Evolutionary conservation across 2,797 vertebrate species (phyloP), one percentile per base, ranked within the genome.

Genomic region (Podarcis siculus): DNA sequence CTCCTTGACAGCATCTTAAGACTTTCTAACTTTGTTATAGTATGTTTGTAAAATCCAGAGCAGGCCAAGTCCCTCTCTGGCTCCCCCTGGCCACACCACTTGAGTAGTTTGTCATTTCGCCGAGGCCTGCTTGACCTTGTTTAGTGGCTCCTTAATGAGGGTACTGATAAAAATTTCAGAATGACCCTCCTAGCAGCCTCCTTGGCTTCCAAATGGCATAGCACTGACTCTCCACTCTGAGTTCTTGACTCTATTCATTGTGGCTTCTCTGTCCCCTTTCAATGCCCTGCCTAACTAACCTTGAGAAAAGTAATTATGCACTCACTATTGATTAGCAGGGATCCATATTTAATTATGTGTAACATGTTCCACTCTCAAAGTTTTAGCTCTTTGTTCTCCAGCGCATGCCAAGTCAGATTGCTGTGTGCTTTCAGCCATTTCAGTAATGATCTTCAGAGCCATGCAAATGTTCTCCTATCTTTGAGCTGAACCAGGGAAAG

Each of bases 291-390:
- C 83, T 95, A 96, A 95, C 91, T 94, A 96, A 96, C 92, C 95
- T 92, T 96, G 90, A 95, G 92, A 93, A 96, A 94, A 67, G 6
- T 94, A 95, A 95, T 95, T 95, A 93, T 90, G 81, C 42, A 58
- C 89, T 95, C 85, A 77, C 67, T 95, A 94, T 96, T 93, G 95
- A 96, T 96, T 96, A 94, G 58, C 87, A 91, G 91, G 83, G 82
- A 95, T 96, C 90, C 87, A 93, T 96, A 96, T 93, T 96, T 96
- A 96, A 97, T 96, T 95, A 96, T 61, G 86, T 88, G 58, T 87
- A 95, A 89, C 67, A 37, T 93, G 93, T 94, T 96, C 79, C 76
- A 90, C 91, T 91, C 88, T 91, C 85, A 90, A 95, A 93, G 77
- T 94, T 96, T 76, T 71, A 90, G 83, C 83, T 92, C 76, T 92